These are phyloP conservation scores for Orthonevra nobilis DNA, from an alignment of 2,888 invertebrate genomes.

Conservation along the genomic window DNA sequence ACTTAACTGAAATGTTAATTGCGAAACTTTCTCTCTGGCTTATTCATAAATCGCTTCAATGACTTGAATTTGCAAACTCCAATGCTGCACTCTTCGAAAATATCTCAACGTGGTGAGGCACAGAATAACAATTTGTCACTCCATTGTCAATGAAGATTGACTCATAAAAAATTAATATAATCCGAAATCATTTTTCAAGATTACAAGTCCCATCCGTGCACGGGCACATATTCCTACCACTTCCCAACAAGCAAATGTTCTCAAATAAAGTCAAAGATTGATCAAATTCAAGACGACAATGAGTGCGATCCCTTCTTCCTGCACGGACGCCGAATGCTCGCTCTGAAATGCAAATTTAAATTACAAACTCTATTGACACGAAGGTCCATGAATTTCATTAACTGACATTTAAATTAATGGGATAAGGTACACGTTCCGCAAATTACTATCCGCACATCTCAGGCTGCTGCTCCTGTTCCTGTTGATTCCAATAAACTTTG, in stretches of 20 bases:
- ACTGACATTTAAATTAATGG: constrained; percentile 48
- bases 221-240: background rate
- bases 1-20: no score
- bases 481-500: constrained; percentile 21
- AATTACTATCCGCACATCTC: constrained; percentile 10
- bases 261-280: background rate
- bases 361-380: constrained; percentile 10
- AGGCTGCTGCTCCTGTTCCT: background rate
- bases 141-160: background rate
- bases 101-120: background rate
- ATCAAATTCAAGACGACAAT: background rate
- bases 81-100: no score
- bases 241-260: background rate
- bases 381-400: constrained; percentile 27
- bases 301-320: background rate
- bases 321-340: background rate
- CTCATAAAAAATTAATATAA: background rate
- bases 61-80: no score
- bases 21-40: no score
- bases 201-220: constrained; percentile 15
- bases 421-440: constrained; percentile 40
- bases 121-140: background rate
- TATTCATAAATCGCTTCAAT: no score
- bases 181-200: constrained; percentile 31
- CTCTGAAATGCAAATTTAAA: background rate